Percentiles rank a stretch among this genome's conserved stretches.
These are phyloP conservation scores for Amiota minor DNA, from an alignment of 2,888 invertebrate genomes.

Conservation along the genomic window DNA sequence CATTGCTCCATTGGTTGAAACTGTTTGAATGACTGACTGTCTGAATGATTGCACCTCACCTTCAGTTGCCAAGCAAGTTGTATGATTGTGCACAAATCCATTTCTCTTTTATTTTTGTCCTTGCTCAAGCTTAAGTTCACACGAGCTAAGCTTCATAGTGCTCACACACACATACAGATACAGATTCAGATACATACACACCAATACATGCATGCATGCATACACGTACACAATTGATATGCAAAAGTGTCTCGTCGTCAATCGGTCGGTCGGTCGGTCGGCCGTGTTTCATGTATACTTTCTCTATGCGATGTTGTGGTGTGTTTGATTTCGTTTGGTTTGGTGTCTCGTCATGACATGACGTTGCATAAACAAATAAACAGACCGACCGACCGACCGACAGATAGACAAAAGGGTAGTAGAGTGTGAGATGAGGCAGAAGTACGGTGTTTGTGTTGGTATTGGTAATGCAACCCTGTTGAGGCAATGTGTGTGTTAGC, in stretches of 20 bases:
- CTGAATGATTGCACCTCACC: too few relatives aligned
- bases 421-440: background rate
- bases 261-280: too few relatives aligned
- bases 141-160: background rate
- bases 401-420: too few relatives aligned
- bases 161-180: slow-evolving; percentile 33
- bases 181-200: slow-evolving; percentile 34
- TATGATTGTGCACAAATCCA: background rate
- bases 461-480: background rate
- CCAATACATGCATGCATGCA: slow-evolving; percentile 27
- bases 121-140: background rate
- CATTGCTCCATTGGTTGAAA: too few relatives aligned
- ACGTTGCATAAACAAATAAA: too few relatives aligned
- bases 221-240: background rate
- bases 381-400: too few relatives aligned
- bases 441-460: background rate
- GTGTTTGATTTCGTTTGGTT: too few relatives aligned
- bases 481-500: background rate
- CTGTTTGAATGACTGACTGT: too few relatives aligned
- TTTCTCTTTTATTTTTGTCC: background rate
- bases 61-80: background rate
- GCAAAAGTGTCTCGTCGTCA: too few relatives aligned
- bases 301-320: too few relatives aligned
- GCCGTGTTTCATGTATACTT: too few relatives aligned
- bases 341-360: too few relatives aligned